A percentile compares a stretch with the other conserved stretches of the same genome.
Evolutionary conservation across 2,113 vertebrate genomes (phyloP).

Genomic region (Aspiorhynchus laticeps): DNA sequence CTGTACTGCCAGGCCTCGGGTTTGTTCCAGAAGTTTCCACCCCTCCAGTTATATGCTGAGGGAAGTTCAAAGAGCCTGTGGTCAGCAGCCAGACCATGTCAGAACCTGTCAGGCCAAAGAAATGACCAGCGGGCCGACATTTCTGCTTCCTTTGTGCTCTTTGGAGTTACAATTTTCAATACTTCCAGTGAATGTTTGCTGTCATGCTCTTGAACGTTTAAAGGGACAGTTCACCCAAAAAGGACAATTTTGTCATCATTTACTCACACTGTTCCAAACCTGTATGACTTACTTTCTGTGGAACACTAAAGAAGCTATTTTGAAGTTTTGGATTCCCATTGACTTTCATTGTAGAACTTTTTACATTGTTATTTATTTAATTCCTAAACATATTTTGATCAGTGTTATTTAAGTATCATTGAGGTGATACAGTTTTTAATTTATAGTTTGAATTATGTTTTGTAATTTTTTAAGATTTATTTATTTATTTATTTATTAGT

Average conservation of each 20-base stretch:
- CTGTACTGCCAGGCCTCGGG: slow-evolving; percentile 3
- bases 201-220: not conserved
- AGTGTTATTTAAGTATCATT: too few relatives aligned
- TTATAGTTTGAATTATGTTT: too few relatives aligned
- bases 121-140: not conserved
- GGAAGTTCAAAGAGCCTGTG: slow-evolving; percentile 17
- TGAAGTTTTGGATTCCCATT: too few relatives aligned
- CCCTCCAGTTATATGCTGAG: slow-evolving; percentile 15
- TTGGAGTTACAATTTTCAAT: not conserved
- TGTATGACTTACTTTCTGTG: not conserved
- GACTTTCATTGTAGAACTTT: too few relatives aligned
- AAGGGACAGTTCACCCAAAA: not conserved
- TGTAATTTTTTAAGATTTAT: too few relatives aligned
- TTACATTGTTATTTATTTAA: not conserved
- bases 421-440: not conserved
- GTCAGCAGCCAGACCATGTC: slow-evolving; percentile 38
- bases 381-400: not conserved
- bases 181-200: not conserved
- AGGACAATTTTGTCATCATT: not conserved
- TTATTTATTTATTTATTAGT: too few relatives aligned
- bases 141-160: not conserved
- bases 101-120: slow-evolving; percentile 45
- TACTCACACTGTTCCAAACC: too few relatives aligned
- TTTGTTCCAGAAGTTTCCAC: slow-evolving; percentile 29
- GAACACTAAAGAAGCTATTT: too few relatives aligned